Base-by-base conservation (phyloP, 2,888 invertebrate genomes). In the Callinectes sapidus region DNA sequence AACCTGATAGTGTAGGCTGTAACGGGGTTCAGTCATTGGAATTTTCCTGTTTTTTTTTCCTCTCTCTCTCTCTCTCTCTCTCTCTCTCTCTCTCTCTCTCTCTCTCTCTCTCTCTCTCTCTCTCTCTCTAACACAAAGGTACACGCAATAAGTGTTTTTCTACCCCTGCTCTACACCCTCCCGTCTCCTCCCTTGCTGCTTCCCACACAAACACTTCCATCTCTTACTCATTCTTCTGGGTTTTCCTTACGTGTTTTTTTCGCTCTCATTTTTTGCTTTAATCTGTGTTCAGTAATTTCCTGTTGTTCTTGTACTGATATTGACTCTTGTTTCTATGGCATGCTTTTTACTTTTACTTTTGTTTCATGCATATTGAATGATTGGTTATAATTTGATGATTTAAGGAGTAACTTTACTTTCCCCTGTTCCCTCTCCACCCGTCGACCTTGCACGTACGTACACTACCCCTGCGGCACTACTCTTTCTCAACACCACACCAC, bases 61-160 rank as follows among this genome's bases (percentile, higher is more conserved):
- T 35, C 39, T 32, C 39, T 35, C 87, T 39, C 87, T 87, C 87
- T 87, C 87, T 48, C 87, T 35, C 86, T 35, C 86, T 35, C 86
- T 86, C 86, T 35, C 86, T 86, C 86, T 35, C 86, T 86, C 86
- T 35, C 35, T 35, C 35, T 86, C 35, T 35, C 86, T 86, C 35
- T 35, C 86, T 86, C 86, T 42, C 55, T 54, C 88, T 54, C 87
- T 87, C 61, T 32, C 55, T 32, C 88, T 54, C 88, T 61, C 66
- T 61, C 89, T 61, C 61, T 55, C 61, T 89, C 61, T 61, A n/a
- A n/a, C n/a, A n/a, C n/a, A n/a, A n/a, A n/a, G n/a, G n/a, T n/a
- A n/a, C n/a, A n/a, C 39, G 39, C 39, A 39, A 39, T 39, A 39
- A 39, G 5, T 71, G 35, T 39, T 39, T 16, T 42, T 66, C 23